A percentile compares a stretch with the other conserved stretches of the same genome.
phyloP scores from a whole-genome alignment of 2,113 vertebrate genomes.

The Oenanthe oenanthe region DNA sequence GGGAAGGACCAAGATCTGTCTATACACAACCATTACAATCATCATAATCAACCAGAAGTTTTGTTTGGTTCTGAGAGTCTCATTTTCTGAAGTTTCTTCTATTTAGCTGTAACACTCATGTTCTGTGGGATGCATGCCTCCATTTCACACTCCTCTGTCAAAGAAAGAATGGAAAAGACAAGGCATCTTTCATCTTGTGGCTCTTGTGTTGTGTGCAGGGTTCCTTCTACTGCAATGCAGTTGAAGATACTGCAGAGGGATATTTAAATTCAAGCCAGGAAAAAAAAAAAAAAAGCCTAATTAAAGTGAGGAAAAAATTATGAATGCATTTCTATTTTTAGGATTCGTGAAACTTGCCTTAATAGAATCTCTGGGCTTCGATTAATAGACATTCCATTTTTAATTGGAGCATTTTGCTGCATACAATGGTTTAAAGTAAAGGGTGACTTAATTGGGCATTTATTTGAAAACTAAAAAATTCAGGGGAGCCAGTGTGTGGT shows the following conservation, averaged over 20 bases:
- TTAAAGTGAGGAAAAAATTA: slow-evolving; percentile 59
- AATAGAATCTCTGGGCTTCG: slow-evolving; percentile 39
- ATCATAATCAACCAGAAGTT: background rate
- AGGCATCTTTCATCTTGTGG: background rate
- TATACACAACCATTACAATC: background rate
- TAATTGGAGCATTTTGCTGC: slow-evolving; percentile 25
- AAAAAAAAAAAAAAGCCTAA: background rate
- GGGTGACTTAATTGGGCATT: background rate
- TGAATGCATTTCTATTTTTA: slow-evolving; percentile 61
- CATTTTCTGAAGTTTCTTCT: background rate
- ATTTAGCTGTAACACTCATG: background rate
- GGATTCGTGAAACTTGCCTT: background rate
- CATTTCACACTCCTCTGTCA: background rate
- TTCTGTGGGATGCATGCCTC: background rate
- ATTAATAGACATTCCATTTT: slow-evolving; percentile 34
- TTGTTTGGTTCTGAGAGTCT: background rate
- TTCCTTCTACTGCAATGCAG: slow-evolving; percentile 57
- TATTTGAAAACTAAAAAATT: slow-evolving; percentile 12
- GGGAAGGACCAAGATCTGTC: background rate
- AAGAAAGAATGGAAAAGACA: background rate
- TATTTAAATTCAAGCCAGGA: slow-evolving; percentile 45
- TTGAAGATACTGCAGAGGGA: slow-evolving; percentile 55
- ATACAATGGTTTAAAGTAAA: background rate
- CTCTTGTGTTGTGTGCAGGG: background rate
- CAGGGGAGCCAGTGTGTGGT: background rate